Evolutionary conservation across 2,888 invertebrate genomes (phyloP), one percentile per base, ranked within the genome.

Genomic region (Colostygia pectinataria): DNA sequence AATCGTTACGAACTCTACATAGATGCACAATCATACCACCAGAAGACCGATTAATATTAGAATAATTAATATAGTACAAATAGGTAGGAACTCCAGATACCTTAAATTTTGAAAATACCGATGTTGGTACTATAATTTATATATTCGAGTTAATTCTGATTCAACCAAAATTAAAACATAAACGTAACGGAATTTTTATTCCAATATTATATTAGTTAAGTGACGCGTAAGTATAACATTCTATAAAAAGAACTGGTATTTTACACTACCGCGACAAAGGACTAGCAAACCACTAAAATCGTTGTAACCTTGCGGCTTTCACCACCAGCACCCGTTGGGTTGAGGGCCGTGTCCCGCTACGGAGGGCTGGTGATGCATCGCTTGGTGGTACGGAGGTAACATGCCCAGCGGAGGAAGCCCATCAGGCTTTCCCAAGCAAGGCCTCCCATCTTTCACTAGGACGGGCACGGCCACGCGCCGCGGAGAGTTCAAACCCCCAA

Each of bases 381-480:
- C 80, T 57, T 88, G 89, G 56, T 89, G 89, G 61, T 88, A 90
- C 1, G 92, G 91, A 0, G 92, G 91, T 41, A 91, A 59, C 76
- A 91, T 80, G 31, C 92, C 91, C 18, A 86, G 59, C 0, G 87
- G 83, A 0, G 87, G 85, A 25, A 79, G 88, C 0, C 92, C 92
- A 34, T 91, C 92, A 1, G 92, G 85, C 63, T 90, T 91, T 5
- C 92, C 92, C 7, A 95, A 83, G 69, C 98, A 98, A 0, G 98
- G 97, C 74, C 98, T 96, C 0, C 98, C 99, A 68, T 99, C 98
- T 46, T 97, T 93, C 2, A 99, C 98, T 40, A 99, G 83, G 0
- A 99, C 98, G 0, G 98, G 98, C 0, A 98, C 98, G 0, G 98
- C 98, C 0, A 98, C 98, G 12, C 98, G 92, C 18, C 98, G 90